phyloP scores from a whole-genome alignment of 2,888 invertebrate species.

The Apoda limacodes region DNA sequence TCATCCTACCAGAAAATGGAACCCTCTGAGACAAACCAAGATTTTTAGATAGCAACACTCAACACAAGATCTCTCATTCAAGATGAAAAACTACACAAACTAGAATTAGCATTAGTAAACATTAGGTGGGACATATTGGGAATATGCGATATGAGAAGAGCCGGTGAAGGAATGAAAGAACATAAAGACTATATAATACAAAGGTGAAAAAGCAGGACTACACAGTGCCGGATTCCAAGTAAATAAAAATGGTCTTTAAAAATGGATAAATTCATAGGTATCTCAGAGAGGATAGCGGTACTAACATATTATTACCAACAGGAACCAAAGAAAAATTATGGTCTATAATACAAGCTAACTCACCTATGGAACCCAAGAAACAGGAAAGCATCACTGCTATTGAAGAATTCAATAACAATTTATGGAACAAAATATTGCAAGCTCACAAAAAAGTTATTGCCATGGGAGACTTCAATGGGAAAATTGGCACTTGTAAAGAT shows the following conservation, averaged over 20 bases:
- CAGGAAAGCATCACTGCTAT: slow-evolving; percentile 3
- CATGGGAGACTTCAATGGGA: slow-evolving; percentile 8
- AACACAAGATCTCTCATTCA: slow-evolving; percentile 14
- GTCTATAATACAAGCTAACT: slow-evolving; percentile 10
- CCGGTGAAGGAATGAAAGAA: slow-evolving; percentile 16
- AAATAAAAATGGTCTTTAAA: slow-evolving; percentile 14
- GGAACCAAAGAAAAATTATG: slow-evolving; percentile 3
- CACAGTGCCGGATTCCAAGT: slow-evolving; percentile 13
- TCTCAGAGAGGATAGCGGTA: slow-evolving; percentile 14
- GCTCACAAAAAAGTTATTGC: slow-evolving; percentile 6
- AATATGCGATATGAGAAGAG: slow-evolving; percentile 19
- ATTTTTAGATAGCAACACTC: slow-evolving; percentile 13
- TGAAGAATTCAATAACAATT: slow-evolving; percentile 7
- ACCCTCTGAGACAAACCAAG: too few species aligned
- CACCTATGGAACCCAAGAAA: slow-evolving; percentile 15
- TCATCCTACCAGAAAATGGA: too few species aligned
- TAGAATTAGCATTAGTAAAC: slow-evolving; percentile 14
- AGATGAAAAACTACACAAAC: slow-evolving; percentile 9
- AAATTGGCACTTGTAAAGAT: slow-evolving; percentile 2
- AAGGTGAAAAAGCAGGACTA: slow-evolving; percentile 9
- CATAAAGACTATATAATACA: slow-evolving; percentile 11
- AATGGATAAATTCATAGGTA: slow-evolving; percentile 13
- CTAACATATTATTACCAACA: slow-evolving; percentile 9
- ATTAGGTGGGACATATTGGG: slow-evolving; percentile 21
- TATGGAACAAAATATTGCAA: slow-evolving; percentile 4